Percentiles rank a stretch among this genome's conserved stretches.
phyloP scores from a whole-genome alignment of 2,113 vertebrate species.

The Chloropsis hardwickii region DNA sequence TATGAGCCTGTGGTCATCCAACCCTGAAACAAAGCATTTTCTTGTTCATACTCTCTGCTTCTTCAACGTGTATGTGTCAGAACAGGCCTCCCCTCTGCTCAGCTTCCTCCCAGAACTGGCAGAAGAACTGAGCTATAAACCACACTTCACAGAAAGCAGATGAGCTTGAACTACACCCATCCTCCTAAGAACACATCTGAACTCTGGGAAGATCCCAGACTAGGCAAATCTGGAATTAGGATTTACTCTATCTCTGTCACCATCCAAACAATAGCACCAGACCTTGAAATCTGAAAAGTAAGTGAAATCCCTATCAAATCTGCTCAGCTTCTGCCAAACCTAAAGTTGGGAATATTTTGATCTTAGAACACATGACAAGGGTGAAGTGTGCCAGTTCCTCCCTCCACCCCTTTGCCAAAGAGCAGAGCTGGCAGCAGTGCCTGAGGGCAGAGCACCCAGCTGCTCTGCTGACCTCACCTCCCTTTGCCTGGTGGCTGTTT shows the following conservation, averaged over 20 bases:
- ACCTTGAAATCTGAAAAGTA: not conserved
- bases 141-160: not conserved
- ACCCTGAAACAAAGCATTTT: slow-evolving; percentile 3
- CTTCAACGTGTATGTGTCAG: not conserved
- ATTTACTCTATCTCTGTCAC: not conserved
- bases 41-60: not conserved
- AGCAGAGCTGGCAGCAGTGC: not conserved
- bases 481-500: not conserved
- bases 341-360: not conserved
- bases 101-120: not conserved
- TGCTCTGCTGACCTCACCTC: not conserved
- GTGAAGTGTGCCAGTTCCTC: not conserved
- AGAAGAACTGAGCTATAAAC: not conserved
- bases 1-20: not conserved
- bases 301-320: not conserved
- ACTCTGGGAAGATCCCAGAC: not conserved
- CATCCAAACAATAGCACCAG: not conserved
- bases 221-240: not conserved
- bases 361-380: not conserved
- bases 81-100: not conserved
- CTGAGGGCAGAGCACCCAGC: not conserved
- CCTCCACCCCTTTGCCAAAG: not conserved
- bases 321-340: not conserved
- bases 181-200: not conserved
- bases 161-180: not conserved